Evolutionary conservation across 2,888 invertebrate genomes (phyloP).

Genomic region (Poecilus cupreus): DNA sequence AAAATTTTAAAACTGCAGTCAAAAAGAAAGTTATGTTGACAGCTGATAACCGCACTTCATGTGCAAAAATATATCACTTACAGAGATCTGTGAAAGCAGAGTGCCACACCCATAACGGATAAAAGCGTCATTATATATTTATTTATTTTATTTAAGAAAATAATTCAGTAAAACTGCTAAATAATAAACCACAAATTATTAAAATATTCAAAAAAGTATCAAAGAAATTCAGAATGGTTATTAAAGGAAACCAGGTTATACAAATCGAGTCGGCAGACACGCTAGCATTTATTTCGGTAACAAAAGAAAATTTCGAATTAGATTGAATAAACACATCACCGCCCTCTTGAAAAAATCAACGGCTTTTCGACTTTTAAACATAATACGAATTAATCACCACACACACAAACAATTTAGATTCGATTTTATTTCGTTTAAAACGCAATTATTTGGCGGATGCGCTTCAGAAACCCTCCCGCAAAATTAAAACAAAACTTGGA

Average conservation of each 20-base stretch:
- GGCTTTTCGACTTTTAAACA: background rate
- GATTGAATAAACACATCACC: conserved; percentile 38
- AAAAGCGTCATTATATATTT: too few species aligned
- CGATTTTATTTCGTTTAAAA: conserved; percentile 5
- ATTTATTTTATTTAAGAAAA: too few species aligned
- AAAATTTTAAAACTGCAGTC: too few species aligned
- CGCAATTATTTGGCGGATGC: too few species aligned
- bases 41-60: too few species aligned
- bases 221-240: conserved; percentile 27
- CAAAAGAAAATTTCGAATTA: conserved; percentile 53
- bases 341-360: background rate
- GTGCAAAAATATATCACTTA: too few species aligned
- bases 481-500: background rate
- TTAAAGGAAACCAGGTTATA: conserved; percentile 50
- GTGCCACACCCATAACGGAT: too few species aligned
- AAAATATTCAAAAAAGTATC: conserved; percentile 26
- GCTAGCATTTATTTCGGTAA: conserved; percentile 51
- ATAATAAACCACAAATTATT: conserved; percentile 21
- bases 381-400: background rate
- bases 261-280: conserved; percentile 36
- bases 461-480: background rate
- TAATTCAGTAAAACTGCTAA: background rate
- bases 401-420: conserved; percentile 10
- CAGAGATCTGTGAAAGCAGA: too few species aligned
- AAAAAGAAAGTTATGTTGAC: too few species aligned